A percentile compares a stretch with the other conserved stretches of the same genome.
Conservation (phyloP, 2,888 invertebrate genomes). For the Eristalis intricaria region DNA sequence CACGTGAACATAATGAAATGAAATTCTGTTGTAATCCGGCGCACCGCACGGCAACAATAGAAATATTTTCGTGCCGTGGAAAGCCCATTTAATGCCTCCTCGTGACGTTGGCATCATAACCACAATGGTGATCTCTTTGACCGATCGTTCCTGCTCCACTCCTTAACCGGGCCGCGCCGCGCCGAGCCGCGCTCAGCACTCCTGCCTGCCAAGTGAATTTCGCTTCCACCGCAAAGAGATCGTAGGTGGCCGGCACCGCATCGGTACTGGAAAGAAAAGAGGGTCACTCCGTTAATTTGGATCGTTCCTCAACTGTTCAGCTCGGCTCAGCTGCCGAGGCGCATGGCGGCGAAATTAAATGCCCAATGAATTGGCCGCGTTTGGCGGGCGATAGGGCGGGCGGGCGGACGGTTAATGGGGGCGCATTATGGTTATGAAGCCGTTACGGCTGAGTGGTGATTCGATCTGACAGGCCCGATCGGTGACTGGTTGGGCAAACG, state of each 20-base stretch:
- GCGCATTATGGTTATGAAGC: conserved; percentile 48
- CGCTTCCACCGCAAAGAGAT: conserved; percentile 9
- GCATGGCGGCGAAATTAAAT: conserved; percentile 45
- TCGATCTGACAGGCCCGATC: conserved; percentile 9
- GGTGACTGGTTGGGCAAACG: conserved; percentile 27
- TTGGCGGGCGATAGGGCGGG: conserved; percentile 43
- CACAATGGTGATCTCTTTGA: conserved; percentile 69
- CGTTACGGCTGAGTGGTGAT: conserved; percentile 32
- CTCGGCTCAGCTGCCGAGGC: background rate
- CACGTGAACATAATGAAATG: conserved; percentile 55
- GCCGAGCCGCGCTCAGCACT: conserved; percentile 48
- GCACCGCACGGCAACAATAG: conserved; percentile 47
- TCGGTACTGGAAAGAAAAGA: conserved; percentile 29
- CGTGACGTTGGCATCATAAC: conserved; percentile 70
- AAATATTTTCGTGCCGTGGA: conserved; percentile 67
- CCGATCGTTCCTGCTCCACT: conserved; percentile 64
- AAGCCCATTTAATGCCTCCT: conserved; percentile 70
- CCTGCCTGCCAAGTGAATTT: conserved; percentile 54
- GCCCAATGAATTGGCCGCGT: conserved; percentile 28
- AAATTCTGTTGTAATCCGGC: conserved; percentile 60
- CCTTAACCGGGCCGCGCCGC: conserved; percentile 49
- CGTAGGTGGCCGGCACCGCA: conserved; percentile 54
- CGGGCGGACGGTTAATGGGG: conserved; percentile 51
- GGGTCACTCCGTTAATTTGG: conserved; percentile 54
- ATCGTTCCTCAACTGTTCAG: background rate